phyloP scores from a whole-genome alignment of 1,140 invertebrate genomes.

The Cydia fagiglandana region DNA sequence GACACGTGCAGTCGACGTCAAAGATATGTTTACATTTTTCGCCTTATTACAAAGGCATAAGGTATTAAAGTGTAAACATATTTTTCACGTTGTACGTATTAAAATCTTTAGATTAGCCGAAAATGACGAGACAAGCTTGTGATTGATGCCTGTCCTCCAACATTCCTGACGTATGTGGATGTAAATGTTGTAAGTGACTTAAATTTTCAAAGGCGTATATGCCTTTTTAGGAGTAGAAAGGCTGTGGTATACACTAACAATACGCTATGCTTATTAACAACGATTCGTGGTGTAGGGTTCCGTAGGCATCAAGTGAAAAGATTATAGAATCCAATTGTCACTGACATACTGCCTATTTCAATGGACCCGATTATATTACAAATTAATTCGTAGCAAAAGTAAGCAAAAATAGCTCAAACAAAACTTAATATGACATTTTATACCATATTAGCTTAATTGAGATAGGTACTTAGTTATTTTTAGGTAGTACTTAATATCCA shows the following conservation, averaged over 20 bases:
- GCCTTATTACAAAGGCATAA: no score
- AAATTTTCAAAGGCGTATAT: not conserved
- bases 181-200: not conserved
- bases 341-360: not conserved
- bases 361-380: no score
- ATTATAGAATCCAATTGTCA: not conserved
- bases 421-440: no score
- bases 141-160: conserved; percentile 70
- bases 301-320: not conserved
- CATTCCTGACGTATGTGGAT: conserved; percentile 39
- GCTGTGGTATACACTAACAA: conserved; percentile 20
- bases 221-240: not conserved
- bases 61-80: no score
- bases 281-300: conserved; percentile 31
- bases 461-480: no score
- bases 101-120: conserved; percentile 50
- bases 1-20: conserved; percentile 39
- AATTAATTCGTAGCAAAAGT: no score
- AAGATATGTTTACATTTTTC: no score
- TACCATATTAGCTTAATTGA: no score
- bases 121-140: conserved; percentile 52
- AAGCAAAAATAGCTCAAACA: no score
- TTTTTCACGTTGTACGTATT: conserved; percentile 1
- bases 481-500: no score
- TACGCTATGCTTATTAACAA: conserved; percentile 49